These are phyloP conservation scores for Helicoverpa assulta DNA, from an alignment of 2,888 invertebrate genomes.

Conservation along the genomic window DNA sequence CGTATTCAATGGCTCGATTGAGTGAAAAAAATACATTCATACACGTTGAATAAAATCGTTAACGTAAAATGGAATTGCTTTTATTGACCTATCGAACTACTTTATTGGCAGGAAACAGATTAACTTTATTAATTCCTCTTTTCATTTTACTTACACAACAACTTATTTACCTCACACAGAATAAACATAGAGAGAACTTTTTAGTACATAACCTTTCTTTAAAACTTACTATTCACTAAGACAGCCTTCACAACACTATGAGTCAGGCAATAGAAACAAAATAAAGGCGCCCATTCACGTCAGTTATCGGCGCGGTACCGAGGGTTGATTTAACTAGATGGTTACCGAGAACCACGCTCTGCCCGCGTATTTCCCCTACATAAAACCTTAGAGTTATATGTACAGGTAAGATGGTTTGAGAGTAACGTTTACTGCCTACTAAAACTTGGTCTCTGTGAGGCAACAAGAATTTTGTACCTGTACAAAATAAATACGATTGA, in stretches of 20 bases:
- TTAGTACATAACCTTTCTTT: not conserved
- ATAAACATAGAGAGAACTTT: not conserved
- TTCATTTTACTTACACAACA: not conserved
- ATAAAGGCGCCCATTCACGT: constrained; percentile 64
- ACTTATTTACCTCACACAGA: too few relatives aligned
- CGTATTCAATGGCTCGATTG: constrained; percentile 20
- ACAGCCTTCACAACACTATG: constrained; percentile 41
- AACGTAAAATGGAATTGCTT: constrained; percentile 7
- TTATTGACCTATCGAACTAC: constrained; percentile 2
- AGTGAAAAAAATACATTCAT: constrained; percentile 13
- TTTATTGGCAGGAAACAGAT: not conserved
- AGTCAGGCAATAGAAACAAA: constrained; percentile 63
- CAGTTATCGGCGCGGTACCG: constrained; percentile 61
- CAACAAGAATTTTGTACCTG: not conserved
- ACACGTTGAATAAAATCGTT: not conserved
- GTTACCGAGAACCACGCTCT: constrained; percentile 64
- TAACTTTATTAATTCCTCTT: not conserved
- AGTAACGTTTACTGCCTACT: constrained; percentile 45
- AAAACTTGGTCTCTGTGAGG: constrained; percentile 1
- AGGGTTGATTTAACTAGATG: constrained; percentile 71
- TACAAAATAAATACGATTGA: not conserved
- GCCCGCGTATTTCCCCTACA: constrained; percentile 63
- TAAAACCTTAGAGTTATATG: constrained; percentile 58
- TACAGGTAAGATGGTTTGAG: constrained; percentile 6
- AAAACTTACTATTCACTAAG: constrained; percentile 8